Evolutionary conservation across 2,113 vertebrate genomes (phyloP).

Genomic region (Melierax canorus): DNA sequence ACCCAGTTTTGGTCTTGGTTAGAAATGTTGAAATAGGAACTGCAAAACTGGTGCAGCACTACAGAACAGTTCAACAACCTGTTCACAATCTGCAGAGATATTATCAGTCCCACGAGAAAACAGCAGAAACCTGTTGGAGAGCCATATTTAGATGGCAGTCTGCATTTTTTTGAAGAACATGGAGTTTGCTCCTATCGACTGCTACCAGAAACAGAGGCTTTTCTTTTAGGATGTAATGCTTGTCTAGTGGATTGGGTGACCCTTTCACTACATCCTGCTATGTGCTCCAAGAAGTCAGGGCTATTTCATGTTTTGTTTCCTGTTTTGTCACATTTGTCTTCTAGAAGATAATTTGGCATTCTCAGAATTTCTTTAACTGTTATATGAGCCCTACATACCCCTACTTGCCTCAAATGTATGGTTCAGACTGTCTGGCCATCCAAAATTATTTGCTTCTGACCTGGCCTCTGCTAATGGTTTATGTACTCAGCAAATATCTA

Average conservation of each 20-base stretch:
- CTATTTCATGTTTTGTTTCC: neutral
- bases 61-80: neutral
- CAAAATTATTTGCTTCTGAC: neutral
- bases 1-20: neutral
- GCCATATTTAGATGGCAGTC: neutral
- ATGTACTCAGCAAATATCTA: neutral
- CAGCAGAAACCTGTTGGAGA: neutral
- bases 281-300: neutral
- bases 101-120: neutral
- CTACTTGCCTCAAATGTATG: neutral
- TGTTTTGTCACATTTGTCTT: neutral
- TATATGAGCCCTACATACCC: neutral
- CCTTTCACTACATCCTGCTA: neutral
- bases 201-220: neutral
- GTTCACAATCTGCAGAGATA: neutral
- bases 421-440: neutral
- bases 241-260: neutral
- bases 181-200: neutral
- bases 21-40: neutral
- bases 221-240: neutral
- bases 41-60: neutral
- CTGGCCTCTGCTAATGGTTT: neutral
- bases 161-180: neutral
- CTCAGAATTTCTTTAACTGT: neutral
- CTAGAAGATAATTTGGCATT: neutral